Percentiles rank a stretch among this genome's conserved stretches.
phyloP scores from a whole-genome alignment of 2,113 vertebrate species.

The Sylvietta virens region DNA sequence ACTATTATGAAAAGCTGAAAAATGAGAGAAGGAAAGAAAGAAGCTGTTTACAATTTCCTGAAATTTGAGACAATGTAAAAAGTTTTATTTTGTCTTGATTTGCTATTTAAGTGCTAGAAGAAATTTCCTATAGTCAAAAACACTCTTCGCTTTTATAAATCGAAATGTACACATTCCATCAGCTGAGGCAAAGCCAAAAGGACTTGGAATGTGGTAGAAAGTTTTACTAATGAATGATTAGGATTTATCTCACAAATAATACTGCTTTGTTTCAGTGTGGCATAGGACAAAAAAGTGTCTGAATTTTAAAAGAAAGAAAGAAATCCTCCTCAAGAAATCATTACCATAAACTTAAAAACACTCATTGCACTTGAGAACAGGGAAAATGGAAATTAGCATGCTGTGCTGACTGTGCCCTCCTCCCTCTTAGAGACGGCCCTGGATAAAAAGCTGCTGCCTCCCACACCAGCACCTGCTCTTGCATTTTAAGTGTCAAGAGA shows the following conservation, averaged over 20 bases:
- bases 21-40: neutral
- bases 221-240: neutral
- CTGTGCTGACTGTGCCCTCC: neutral
- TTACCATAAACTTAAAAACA: neutral
- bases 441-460: neutral
- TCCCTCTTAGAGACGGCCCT: neutral
- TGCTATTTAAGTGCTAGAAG: neutral
- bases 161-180: neutral
- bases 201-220: neutral
- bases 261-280: neutral
- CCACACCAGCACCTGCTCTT: rapidly evolving
- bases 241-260: conserved; percentile 18
- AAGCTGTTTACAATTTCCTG: neutral
- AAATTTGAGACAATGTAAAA: neutral
- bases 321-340: neutral
- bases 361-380: neutral
- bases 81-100: neutral
- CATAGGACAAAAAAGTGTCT: neutral
- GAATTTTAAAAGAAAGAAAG: conserved; percentile 2
- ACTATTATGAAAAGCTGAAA: neutral
- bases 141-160: neutral
- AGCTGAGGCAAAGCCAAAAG: neutral
- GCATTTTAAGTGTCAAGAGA: neutral
- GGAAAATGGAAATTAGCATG: neutral
- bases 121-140: neutral